Evolutionary conservation across 2,888 invertebrate species (phyloP), one percentile per base, ranked within the genome.

Genomic region (Cheilosia urbana): DNA sequence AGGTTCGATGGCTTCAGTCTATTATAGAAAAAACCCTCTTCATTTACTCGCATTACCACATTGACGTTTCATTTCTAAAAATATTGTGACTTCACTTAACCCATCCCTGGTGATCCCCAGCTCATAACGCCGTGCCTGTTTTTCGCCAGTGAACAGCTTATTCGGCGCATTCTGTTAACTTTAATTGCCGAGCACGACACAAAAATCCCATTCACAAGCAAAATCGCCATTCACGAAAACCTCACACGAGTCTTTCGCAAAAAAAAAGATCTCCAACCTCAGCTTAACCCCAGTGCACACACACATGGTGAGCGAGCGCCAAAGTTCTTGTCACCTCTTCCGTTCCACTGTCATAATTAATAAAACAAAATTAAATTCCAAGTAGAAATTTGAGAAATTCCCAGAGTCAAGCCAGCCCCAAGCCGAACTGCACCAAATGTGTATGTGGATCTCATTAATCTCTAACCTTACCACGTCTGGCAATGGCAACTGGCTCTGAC

Each of bases 381-480:
- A 75, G 78, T 84, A 75, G 62, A 75, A 71, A 66, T 75, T 84
- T 53, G 15, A 75, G 71, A 80, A 80, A 71, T 84, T 84, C 84
- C 80, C 84, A 84, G 73, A 66, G 55, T 53, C 24, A 60, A 27
- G 40, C 15, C 47, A 63, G 45, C 42, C 4, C 21, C 53, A 62
- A 47, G 42, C 11, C 55, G 30, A 71, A 45, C 42, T 60, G 34
- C n/a, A 53, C 73, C 27, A 53, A 85, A 80, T 80, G 75, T 51
- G 77, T 77, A 72, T 72, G 30, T 77, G 82, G 57, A 83, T 68
- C 81, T 55, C 85, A 85, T 85, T 85, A 85, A 85, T 85, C 85
- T 81, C 85, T 85, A 85, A 85, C 81, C 85, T 77, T 42, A 49
- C 72, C 65, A 55, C 42, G 4, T 37, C 37, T 34, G 34, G 30